A percentile compares a stretch with the other conserved stretches of the same genome.
phyloP scores from a whole-genome alignment of 2,797 vertebrate species.

The Nasua narica region DNA sequence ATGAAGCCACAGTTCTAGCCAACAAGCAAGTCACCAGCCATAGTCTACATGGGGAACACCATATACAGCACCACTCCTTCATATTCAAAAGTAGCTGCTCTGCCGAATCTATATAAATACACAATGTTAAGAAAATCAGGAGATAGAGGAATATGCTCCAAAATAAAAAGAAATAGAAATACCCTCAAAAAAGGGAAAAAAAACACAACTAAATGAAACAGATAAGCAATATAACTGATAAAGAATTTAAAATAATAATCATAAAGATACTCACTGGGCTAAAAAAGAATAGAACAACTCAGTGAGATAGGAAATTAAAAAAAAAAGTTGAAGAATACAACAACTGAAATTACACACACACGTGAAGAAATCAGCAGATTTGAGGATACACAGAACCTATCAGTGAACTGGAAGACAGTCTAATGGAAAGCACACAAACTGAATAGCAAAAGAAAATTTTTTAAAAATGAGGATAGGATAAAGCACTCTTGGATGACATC shows the following conservation, averaged over 20 bases:
- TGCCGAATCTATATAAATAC: background rate
- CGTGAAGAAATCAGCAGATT: background rate
- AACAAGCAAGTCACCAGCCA: background rate
- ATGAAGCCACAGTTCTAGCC: background rate
- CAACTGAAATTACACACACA: background rate
- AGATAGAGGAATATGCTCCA: background rate
- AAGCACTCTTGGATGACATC: background rate
- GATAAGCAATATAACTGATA: background rate
- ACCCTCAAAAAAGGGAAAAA: background rate
- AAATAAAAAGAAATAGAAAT: background rate
- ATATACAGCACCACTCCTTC: background rate
- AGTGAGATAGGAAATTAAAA: background rate
- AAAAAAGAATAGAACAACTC: background rate
- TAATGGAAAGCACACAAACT: background rate
- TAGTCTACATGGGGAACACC: background rate
- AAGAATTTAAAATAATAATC: background rate
- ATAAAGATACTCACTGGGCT: background rate
- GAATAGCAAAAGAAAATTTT: background rate
- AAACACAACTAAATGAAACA: background rate
- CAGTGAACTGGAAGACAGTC: background rate
- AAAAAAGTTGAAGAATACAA: background rate
- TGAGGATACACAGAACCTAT: background rate
- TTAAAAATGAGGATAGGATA: background rate
- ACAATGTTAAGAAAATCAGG: background rate
- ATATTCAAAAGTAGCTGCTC: background rate